Evolutionary conservation across 1,140 invertebrate genomes (phyloP), one percentile per base, ranked within the genome.

Genomic region (Drosophila tristis): DNA sequence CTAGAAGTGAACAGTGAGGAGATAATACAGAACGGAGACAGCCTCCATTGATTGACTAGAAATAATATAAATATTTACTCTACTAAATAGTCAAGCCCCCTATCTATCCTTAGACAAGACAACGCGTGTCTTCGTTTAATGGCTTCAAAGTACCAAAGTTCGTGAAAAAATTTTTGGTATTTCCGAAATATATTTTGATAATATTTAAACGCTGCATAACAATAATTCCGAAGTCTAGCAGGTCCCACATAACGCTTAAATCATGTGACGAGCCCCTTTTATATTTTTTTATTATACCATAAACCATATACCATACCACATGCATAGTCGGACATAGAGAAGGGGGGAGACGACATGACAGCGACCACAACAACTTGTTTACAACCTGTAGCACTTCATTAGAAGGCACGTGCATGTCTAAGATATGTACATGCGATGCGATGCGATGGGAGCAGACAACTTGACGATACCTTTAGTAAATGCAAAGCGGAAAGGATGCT

Each of bases 381-480:
- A 70, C 67, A 70, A 70, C 67, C 67, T 70, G 67, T 50, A 35
- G 64, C 64, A 58, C 66, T 49, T 70, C 67, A 70, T 70, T 70
- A 70, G 65, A 51, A 15, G 64, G 65, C 64, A 70, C 67, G 67
- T 70, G 67, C 20, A 44, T 50, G 20, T 70, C 11, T 70, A 53
- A 70, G 44, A 58, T 58, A 70, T 25, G 23, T 25, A 20, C 20
- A 20, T 20, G 20, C 20, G 20, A 35, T 9, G 9, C 31, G 31
- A 35, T 45, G 26, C 25, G 50, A 16, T 11, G 49, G 51, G 63
- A 68, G 68, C 39, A 68, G 66, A 29, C 66, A 43, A 29, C 66
- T 70, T 58, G 23, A 68, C 50, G 66, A 58, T 58, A 58, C 64
- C 26, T 70, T 43, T 49, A 43, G 31, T 49, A 13, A 3, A 35